phyloP scores from a whole-genome alignment of 2,888 invertebrate genomes.

The Drosophila mimica region DNA sequence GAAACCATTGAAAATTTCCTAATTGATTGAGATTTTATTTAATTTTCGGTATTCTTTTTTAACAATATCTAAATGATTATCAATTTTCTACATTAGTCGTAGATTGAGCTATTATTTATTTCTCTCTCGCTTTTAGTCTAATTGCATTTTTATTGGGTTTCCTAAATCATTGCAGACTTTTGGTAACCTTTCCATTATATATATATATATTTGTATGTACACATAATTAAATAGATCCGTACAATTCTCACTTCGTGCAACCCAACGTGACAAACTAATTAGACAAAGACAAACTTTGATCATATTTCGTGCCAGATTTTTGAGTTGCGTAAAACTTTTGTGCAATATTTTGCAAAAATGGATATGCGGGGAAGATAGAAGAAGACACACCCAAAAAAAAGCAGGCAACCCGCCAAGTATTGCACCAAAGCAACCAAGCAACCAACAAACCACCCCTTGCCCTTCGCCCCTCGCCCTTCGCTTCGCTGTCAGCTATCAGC shows the following conservation, averaged over 20 bases:
- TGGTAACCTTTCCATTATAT: not conserved
- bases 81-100: not conserved
- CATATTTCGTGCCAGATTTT: conserved; percentile 52
- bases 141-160: not conserved
- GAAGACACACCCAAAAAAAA: conserved; percentile 8
- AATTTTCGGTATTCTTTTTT: not conserved
- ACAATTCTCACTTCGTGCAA: not conserved
- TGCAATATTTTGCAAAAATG: conserved; percentile 42
- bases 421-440: conserved; percentile 15
- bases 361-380: not conserved
- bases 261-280: conserved; percentile 6
- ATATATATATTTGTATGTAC: too few relatives aligned
- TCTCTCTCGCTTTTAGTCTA: not conserved
- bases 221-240: not conserved
- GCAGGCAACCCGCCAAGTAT: conserved; percentile 38
- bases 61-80: not conserved
- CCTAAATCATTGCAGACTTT: not conserved
- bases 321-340: conserved; percentile 48
- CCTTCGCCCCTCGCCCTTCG: too few relatives aligned
- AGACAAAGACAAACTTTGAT: conserved; percentile 31
- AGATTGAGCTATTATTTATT: not conserved
- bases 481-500: conserved; percentile 16
- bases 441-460: not conserved
- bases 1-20: accelerated
- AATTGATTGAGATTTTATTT: not conserved